phyloP scores from a whole-genome alignment of 2,113 vertebrate species.

The Lathamus discolor region DNA sequence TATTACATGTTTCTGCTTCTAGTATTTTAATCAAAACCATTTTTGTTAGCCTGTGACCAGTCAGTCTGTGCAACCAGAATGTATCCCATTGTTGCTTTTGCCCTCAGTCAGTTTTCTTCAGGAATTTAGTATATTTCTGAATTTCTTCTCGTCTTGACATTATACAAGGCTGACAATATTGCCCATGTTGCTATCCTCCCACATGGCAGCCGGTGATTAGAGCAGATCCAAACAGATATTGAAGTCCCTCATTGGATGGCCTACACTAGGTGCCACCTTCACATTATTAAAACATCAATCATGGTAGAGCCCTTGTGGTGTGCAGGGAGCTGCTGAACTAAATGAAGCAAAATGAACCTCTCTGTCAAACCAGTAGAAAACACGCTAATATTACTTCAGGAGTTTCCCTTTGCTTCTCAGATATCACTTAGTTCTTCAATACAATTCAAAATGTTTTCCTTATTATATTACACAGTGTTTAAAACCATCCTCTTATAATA shows the following conservation, averaged over 20 bases:
- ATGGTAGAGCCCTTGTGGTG: not conserved
- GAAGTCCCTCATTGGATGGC: not conserved
- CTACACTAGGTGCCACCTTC: not conserved
- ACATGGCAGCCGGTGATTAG: not conserved
- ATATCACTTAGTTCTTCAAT: not conserved
- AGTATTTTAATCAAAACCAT: not conserved
- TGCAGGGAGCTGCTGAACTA: not conserved
- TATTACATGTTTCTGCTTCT: not conserved
- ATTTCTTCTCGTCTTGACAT: not conserved
- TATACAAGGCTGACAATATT: not conserved
- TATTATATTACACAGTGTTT: not conserved
- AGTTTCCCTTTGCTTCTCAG: not conserved
- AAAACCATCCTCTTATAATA: not conserved
- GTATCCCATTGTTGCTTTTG: not conserved
- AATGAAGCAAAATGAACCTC: not conserved
- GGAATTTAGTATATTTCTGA: not conserved
- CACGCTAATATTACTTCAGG: not conserved
- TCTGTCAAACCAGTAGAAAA: not conserved
- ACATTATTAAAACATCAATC: not conserved
- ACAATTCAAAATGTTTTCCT: not conserved
- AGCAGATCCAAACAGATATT: not conserved
- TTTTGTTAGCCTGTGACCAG: not conserved
- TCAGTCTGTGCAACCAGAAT: not conserved
- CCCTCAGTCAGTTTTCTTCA: not conserved
- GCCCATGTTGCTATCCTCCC: not conserved